phyloP scores from a whole-genome alignment of 2,888 invertebrate genomes.

The Rhabditoides inermis region DNA sequence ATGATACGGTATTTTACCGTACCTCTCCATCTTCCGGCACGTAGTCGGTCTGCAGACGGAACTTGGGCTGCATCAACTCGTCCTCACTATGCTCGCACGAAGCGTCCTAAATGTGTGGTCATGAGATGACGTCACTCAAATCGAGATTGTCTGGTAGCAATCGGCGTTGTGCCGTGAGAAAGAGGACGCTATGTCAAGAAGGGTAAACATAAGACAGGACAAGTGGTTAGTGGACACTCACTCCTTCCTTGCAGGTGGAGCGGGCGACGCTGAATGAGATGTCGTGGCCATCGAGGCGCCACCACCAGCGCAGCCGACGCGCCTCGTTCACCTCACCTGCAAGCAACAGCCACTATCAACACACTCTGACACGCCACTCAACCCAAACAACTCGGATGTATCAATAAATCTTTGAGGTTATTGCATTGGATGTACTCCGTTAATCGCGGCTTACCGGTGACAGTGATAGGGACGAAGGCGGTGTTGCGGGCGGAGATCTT shows the following conservation, averaged over 20 bases:
- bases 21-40: constrained; percentile 43
- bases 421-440: no score
- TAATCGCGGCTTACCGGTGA: constrained; percentile 18
- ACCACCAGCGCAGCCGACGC: constrained; percentile 39
- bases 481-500: constrained; percentile 30
- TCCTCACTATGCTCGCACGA: constrained; percentile 38
- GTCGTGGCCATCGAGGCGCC: constrained; percentile 32
- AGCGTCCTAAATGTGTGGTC: no score
- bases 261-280: constrained; percentile 24
- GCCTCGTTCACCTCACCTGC: constrained; percentile 17
- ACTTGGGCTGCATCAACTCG: constrained; percentile 33
- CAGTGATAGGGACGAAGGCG: constrained; percentile 28
- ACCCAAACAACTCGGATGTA: no score
- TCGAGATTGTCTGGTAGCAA: no score
- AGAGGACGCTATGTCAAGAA: no score
- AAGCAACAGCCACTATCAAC: not conserved
- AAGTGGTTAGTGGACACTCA: no score
- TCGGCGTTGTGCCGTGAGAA: no score
- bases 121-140: no score
- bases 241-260: constrained; percentile 16
- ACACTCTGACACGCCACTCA: not conserved
- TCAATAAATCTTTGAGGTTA: no score
- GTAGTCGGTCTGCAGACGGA: constrained; percentile 40
- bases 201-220: no score
- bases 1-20: not conserved